Evolutionary conservation across 92 coral and sea anemone genomes (phyloP).

Genomic region (Desmophyllum pertusum): DNA sequence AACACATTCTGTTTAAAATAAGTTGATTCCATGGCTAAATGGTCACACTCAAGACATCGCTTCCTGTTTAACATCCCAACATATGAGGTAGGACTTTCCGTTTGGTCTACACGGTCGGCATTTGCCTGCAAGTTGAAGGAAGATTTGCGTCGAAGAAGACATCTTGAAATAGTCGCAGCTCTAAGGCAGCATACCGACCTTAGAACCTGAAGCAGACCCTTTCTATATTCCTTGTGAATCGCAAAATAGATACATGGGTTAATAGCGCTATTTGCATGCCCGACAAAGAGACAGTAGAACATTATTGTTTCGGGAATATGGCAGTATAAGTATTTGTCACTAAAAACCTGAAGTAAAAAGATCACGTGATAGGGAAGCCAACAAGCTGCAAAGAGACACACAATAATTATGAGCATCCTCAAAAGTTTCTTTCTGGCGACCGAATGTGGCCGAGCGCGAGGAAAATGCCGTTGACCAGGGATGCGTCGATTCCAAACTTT

Average conservation of each 20-base stretch:
- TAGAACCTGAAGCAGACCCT: slow-evolving; percentile 8
- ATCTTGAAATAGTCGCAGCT: not conserved
- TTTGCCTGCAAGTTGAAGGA: slow-evolving; percentile 9
- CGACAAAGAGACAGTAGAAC: slow-evolving; percentile 41
- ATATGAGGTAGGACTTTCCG: slow-evolving; percentile 10
- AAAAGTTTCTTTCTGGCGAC: slow-evolving; percentile 30
- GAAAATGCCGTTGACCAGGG: slow-evolving; percentile 26
- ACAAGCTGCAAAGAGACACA: slow-evolving; percentile 35
- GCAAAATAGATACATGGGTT: slow-evolving; percentile 46
- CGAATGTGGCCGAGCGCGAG: not conserved
- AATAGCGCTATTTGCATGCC: slow-evolving; percentile 33
- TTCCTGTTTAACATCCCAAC: not conserved
- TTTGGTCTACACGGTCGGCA: not conserved
- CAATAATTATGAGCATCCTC: slow-evolving; percentile 40
- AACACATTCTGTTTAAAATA: not conserved
- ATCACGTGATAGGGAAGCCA: slow-evolving; percentile 51
- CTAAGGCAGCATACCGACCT: not conserved
- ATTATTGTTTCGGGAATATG: not conserved
- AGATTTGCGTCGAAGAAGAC: not conserved
- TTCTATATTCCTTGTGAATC: slow-evolving; percentile 34
- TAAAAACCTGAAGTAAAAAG: slow-evolving; percentile 18
- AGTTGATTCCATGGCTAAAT: slow-evolving; percentile 1
- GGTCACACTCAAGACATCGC: not conserved
- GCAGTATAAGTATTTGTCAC: slow-evolving; percentile 3
- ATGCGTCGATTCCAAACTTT: slow-evolving; percentile 26